These are phyloP conservation scores for Ploceus nigricollis DNA, from an alignment of 2,113 vertebrate species.

Conservation along the genomic window DNA sequence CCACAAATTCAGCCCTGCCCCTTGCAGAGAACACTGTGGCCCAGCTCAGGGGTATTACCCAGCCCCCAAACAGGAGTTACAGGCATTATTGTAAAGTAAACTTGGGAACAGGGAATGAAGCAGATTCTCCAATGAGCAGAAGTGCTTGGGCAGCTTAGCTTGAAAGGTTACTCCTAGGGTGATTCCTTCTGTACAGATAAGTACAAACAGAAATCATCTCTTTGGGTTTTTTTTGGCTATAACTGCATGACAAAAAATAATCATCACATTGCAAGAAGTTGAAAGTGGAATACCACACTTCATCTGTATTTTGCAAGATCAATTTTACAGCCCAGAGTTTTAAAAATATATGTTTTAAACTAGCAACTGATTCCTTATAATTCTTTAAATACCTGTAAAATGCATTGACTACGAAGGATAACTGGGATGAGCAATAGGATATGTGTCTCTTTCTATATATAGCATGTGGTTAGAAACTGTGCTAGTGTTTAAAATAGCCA, in stretches of 20 bases:
- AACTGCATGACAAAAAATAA: neutral
- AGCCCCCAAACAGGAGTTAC: neutral
- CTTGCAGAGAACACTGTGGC: neutral
- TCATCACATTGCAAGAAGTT: neutral
- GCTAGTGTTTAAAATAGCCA: neutral
- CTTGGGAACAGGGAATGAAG: neutral
- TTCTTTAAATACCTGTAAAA: neutral
- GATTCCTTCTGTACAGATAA: neutral
- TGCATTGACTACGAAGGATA: neutral
- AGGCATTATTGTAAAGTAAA: neutral
- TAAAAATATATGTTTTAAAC: neutral
- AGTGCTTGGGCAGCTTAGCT: neutral
- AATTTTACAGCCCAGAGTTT: neutral
- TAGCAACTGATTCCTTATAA: neutral
- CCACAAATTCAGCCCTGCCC: neutral
- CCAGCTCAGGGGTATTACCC: neutral
- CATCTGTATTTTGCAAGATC: neutral
- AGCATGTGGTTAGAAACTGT: neutral
- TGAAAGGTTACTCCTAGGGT: neutral
- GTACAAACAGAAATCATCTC: neutral
- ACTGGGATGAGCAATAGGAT: neutral
- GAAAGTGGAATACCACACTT: neutral
- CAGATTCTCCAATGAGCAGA: rapidly evolving
- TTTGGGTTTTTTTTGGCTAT: neutral
- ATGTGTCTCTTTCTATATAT: neutral